Percentiles rank a stretch among this genome's conserved stretches.
phyloP scores from a whole-genome alignment of 2,888 invertebrate species.

The Spilosoma lubricipeda region DNA sequence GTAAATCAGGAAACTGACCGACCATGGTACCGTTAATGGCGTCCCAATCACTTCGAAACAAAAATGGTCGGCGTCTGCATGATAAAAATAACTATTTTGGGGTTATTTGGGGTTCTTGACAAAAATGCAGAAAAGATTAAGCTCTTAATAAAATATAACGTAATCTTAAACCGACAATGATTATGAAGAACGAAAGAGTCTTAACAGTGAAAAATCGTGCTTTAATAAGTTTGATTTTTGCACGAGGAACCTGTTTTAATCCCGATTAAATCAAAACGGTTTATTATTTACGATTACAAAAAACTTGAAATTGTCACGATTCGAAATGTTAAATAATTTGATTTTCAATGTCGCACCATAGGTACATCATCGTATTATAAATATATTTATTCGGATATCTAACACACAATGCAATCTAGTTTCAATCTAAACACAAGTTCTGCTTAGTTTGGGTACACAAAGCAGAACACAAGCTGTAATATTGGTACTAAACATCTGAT shows the following conservation, averaged over 20 bases:
- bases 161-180: too few relatives aligned
- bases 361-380: too few relatives aligned
- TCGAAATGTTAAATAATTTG: neutral
- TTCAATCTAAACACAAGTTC: too few relatives aligned
- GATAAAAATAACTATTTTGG: neutral
- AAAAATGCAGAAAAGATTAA: neutral
- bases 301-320: neutral
- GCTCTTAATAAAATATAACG: neutral
- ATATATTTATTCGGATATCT: too few relatives aligned
- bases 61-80: too few relatives aligned
- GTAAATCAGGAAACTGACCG: neutral
- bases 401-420: too few relatives aligned
- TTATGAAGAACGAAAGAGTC: too few relatives aligned
- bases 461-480: too few relatives aligned
- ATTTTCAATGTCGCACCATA: neutral
- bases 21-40: neutral
- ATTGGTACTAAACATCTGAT: too few relatives aligned
- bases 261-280: neutral
- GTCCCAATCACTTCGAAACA: slow-evolving; percentile 3
- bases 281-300: neutral
- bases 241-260: neutral
- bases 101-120: neutral
- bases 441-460: too few relatives aligned
- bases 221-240: neutral
- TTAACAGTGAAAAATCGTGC: neutral